Evolutionary conservation across 2,888 invertebrate species (phyloP).

Genomic region (Tortrix viridana): DNA sequence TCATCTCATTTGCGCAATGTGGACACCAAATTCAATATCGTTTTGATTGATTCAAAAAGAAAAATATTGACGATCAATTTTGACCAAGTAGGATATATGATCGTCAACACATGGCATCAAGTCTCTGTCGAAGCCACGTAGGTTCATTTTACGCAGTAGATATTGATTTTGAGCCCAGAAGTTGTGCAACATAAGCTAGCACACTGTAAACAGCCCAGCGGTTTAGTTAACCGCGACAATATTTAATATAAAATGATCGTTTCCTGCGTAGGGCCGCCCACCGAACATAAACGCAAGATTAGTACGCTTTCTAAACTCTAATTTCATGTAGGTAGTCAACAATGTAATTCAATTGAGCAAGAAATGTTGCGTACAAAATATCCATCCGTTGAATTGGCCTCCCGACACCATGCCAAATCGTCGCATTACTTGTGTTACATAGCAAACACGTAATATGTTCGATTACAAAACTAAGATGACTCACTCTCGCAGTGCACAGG

Average conservation of each 20-base stretch:
- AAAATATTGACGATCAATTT: not conserved
- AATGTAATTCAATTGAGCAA: constrained; percentile 37
- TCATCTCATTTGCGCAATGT: constrained; percentile 45
- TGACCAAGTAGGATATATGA: too few relatives aligned
- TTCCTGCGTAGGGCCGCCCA: constrained; percentile 11
- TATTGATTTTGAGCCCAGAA: constrained; percentile 10
- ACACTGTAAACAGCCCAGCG: constrained; percentile 5
- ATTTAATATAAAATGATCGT: constrained; percentile 3
- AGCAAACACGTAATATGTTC: constrained; percentile 36
- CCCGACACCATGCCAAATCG: constrained; percentile 37
- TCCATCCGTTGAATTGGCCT: constrained; percentile 35
- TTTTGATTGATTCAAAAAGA: constrained; percentile 9
- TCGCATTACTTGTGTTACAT: constrained; percentile 31
- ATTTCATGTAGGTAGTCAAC: constrained; percentile 28
- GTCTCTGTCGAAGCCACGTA: not conserved
- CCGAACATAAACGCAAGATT: constrained; percentile 19
- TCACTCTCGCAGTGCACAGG: constrained; percentile 16
- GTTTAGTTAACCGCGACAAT: constrained; percentile 15
- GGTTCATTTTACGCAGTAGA: constrained; percentile 11
- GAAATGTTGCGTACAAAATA: constrained; percentile 38
- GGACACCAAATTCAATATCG: constrained; percentile 9
- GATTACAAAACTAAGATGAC: constrained; percentile 33
- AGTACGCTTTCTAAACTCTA: constrained; percentile 35
- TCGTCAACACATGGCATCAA: not conserved
- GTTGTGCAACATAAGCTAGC: constrained; percentile 19